Conservation (phyloP, 64 coral and sea anemone genomes). For the Montipora capricornis region DNA sequence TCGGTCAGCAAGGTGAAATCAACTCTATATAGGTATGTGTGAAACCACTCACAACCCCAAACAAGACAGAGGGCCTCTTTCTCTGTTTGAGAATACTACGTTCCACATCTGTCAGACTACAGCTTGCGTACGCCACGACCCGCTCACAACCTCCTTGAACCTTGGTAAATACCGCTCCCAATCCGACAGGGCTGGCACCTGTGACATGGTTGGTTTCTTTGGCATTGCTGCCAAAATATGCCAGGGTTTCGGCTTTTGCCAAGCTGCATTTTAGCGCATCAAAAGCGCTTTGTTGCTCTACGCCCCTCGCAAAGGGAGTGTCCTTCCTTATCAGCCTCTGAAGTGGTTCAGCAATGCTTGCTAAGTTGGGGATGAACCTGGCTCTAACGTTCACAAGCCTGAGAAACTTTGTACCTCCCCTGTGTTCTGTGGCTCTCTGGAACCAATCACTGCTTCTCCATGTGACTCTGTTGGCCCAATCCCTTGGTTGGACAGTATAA, state of each 20-base stretch:
- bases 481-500: not conserved
- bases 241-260: slow-evolving; percentile 22
- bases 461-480: not conserved
- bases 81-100: slow-evolving; percentile 54
- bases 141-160: not conserved
- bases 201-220: slow-evolving; percentile 32
- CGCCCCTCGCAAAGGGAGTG: slow-evolving; percentile 14
- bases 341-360: too few species aligned
- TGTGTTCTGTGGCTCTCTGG: too few species aligned
- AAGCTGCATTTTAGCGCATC: slow-evolving; percentile 7
- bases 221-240: slow-evolving; percentile 73
- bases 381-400: too few species aligned
- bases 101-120: slow-evolving; percentile 47
- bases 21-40: slow-evolving; percentile 51
- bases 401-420: not conserved
- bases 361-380: too few species aligned
- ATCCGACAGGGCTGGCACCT: slow-evolving; percentile 46
- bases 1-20: slow-evolving; percentile 51
- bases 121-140: slow-evolving; percentile 36
- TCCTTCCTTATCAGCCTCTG: slow-evolving; percentile 18
- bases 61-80: slow-evolving; percentile 26
- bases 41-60: slow-evolving; percentile 15
- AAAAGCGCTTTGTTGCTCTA: slow-evolving; percentile 59
- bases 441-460: too few species aligned
- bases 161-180: slow-evolving; percentile 40